Evolutionary conservation across 2,113 vertebrate species (phyloP), one percentile per base, ranked within the genome.

Genomic region (Gallinago undulata): DNA sequence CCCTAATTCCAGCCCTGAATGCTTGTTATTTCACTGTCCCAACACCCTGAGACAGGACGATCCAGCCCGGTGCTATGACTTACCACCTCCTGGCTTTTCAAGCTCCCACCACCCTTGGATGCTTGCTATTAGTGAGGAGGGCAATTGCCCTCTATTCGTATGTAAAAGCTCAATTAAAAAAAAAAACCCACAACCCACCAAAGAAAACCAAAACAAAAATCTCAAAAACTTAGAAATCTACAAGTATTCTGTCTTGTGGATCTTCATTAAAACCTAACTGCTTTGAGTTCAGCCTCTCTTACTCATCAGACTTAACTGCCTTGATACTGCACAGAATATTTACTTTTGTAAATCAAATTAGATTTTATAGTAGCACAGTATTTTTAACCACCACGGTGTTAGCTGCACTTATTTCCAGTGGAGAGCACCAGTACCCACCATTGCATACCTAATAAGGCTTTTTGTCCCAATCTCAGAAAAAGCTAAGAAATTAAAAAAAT

Each of bases 21-120:
- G 45, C 48, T 0, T 1, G 25, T 18, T 19, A 35, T 16, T 37
- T 77, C 6, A 37, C 5, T 11, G 15, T 18, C 64, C 39, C 22
- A 35, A 8, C 14, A 43, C 66, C 53, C 39, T 0, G 18, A 24
- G 41, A 17, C 50, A 30, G 9, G 48, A 13, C 5, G 10, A 10
- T 48, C 43, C n/a, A 22, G 5, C 21, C 10, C 5, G 0, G 5
- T 8, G 23, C 45, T 11, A 0, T 4, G 7, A 41, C 33, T 13
- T 13, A 16, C 22, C 47, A 47, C 37, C 24, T 10, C 64, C n/a
- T 13, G 7, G 1, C 2, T 48, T 28, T 18, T 22, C 33, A 56
- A n/a, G n/a, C 55, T 24, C 24, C 35, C 3, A 15, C 35, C 28
- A 13, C 1, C 60, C 62, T 7, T 19, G 39, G 21, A 7, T 5